Evolutionary conservation across 2,888 invertebrate genomes (phyloP).

Genomic region (Microctonus aethiopoides): DNA sequence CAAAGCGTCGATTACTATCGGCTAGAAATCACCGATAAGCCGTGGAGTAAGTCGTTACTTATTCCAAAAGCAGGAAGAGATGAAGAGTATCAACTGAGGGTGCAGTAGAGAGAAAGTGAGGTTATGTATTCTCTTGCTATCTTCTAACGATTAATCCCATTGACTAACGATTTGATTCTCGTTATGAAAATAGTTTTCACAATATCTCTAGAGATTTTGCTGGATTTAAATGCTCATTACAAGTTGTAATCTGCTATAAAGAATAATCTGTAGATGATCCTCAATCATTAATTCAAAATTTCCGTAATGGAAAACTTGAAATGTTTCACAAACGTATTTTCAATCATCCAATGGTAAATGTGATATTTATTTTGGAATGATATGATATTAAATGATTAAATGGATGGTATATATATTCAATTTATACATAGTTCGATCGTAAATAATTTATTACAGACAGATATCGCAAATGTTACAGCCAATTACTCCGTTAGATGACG

Average conservation of each 20-base stretch:
- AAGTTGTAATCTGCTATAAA: neutral
- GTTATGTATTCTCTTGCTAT: slow-evolving; percentile 10
- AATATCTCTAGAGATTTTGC: neutral
- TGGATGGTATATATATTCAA: neutral
- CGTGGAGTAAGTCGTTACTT: slow-evolving; percentile 35
- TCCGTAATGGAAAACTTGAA: neutral
- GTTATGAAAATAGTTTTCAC: slow-evolving; percentile 1
- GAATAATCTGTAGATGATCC: neutral
- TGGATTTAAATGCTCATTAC: neutral
- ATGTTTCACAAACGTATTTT: neutral
- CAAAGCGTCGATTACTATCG: slow-evolving; percentile 53
- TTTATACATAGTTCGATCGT: neutral
- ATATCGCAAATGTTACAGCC: slow-evolving; percentile 5
- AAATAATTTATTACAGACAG: slow-evolving; percentile 15
- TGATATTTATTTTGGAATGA: neutral
- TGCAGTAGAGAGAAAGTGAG: slow-evolving; percentile 21
- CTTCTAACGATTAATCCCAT: slow-evolving; percentile 28
- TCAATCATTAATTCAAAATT: neutral
- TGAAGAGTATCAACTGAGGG: slow-evolving; percentile 4
- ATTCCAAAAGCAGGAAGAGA: slow-evolving; percentile 17
- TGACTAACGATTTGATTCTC: slow-evolving; percentile 2
- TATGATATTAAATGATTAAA: slow-evolving; percentile 3
- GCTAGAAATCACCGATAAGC: slow-evolving; percentile 39
- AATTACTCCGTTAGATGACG: slow-evolving; percentile 9
- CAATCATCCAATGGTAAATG: neutral